Conservation (phyloP, 1,140 invertebrate genomes). For the Himalopsyche phryganea region DNA sequence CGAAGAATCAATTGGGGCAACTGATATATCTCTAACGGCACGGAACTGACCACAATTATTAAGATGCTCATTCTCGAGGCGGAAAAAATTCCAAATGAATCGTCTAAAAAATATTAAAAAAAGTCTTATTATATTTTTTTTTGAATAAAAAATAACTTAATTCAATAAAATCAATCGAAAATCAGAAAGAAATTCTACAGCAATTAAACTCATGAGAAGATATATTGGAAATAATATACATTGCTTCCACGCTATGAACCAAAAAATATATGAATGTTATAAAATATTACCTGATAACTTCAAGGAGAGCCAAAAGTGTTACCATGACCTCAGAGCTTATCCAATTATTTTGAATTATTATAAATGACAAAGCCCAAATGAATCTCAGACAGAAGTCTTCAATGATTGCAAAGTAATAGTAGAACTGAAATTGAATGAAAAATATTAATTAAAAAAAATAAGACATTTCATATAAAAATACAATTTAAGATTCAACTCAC, state of each 20-base stretch:
- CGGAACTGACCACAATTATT: constrained; percentile 99
- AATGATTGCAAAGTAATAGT: constrained; percentile 96
- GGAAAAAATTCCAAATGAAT: constrained; percentile 99
- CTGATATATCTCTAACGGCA: constrained; percentile 96
- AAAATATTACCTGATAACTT: constrained; percentile 81
- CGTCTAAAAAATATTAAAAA: constrained; percentile 59
- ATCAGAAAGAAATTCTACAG: too few relatives aligned
- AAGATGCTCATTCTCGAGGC: constrained; percentile 98
- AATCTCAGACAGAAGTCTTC: constrained; percentile 94
- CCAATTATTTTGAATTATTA: constrained; percentile 78
- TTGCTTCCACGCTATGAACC: too few relatives aligned
- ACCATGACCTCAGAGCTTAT: constrained; percentile 82
- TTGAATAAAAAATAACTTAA: too few relatives aligned
- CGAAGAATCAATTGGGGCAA: constrained; percentile 91
- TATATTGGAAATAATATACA: too few relatives aligned
- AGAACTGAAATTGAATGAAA: constrained; percentile 59
- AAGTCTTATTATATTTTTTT: too few relatives aligned
- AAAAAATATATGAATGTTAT: too few relatives aligned
- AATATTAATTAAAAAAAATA: constrained; percentile 1
- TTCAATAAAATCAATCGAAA: too few relatives aligned
- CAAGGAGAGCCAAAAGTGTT: constrained; percentile 84
- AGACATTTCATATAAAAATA: constrained; percentile 4
- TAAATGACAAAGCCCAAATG: constrained; percentile 85
- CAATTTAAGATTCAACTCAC: constrained; percentile 40
- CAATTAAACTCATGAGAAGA: too few relatives aligned